Percentiles rank a stretch among this genome's conserved stretches.
Evolutionary conservation across 2,113 vertebrate genomes (phyloP).

Genomic region (Thoracochromis brauschi): DNA sequence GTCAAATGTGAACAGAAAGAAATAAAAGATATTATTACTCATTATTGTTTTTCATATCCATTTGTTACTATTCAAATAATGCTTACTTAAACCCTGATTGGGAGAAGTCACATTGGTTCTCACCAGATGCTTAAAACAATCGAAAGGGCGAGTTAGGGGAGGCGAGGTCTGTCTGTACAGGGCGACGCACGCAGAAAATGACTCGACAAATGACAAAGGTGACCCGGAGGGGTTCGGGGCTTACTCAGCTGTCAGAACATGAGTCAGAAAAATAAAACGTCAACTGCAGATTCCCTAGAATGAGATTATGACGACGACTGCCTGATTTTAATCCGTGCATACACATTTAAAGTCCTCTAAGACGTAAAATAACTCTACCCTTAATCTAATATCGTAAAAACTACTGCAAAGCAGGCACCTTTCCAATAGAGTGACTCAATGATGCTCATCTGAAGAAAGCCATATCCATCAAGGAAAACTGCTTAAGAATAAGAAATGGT

Average conservation of each 20-base stretch:
- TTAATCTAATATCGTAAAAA: slow-evolving; percentile 41
- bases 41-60: slow-evolving; percentile 63
- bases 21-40: slow-evolving; percentile 63
- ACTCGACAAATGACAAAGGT: slow-evolving; percentile 21
- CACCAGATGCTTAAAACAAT: slow-evolving; percentile 70
- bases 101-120: slow-evolving; percentile 66
- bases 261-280: slow-evolving; percentile 15
- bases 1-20: slow-evolving; percentile 69
- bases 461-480: slow-evolving; percentile 29
- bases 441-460: slow-evolving; percentile 11
- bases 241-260: slow-evolving; percentile 12
- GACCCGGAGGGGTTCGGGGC: not conserved
- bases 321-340: not conserved
- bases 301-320: not conserved
- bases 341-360: not conserved
- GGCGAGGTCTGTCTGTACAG: slow-evolving; percentile 49
- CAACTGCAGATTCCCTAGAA: not conserved
- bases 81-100: slow-evolving; percentile 70
- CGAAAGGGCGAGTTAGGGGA: slow-evolving; percentile 57
- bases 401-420: slow-evolving; percentile 22
- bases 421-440: slow-evolving; percentile 40
- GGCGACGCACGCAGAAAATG: not conserved
- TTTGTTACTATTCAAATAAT: slow-evolving; percentile 62
- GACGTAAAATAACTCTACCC: not conserved
- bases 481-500: not conserved